A percentile compares a stretch with the other conserved stretches of the same genome.
phyloP scores from a whole-genome alignment of 2,113 vertebrate genomes.

The Camelus bactrianus region DNA sequence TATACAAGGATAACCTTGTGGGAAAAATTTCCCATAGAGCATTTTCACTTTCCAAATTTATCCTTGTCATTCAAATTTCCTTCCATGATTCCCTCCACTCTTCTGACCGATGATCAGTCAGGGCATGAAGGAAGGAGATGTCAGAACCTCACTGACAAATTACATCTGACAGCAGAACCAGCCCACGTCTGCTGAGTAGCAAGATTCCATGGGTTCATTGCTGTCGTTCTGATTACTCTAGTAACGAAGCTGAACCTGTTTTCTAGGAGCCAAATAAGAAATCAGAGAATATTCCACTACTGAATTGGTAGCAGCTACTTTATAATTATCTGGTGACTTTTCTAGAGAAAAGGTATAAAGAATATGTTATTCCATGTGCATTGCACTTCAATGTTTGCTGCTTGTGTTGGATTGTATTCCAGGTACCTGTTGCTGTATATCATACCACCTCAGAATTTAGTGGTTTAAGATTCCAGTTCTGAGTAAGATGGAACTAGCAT shows the following conservation, averaged over 20 bases:
- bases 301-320: neutral
- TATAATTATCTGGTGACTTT: conserved; percentile 22
- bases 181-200: neutral
- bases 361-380: neutral
- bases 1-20: neutral
- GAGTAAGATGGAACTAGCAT: neutral
- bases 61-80: neutral
- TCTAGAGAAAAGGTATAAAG: conserved; percentile 11
- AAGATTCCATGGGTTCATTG: neutral
- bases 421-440: neutral
- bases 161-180: neutral
- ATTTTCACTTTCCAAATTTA: conserved; percentile 9
- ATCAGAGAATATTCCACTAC: neutral
- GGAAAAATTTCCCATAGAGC: neutral
- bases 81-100: neutral
- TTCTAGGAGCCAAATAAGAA: conserved; percentile 14
- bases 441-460: neutral
- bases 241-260: neutral
- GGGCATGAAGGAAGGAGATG: conserved; percentile 14
- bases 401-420: neutral
- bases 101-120: neutral
- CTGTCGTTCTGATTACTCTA: conserved; percentile 9
- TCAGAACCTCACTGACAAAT: neutral
- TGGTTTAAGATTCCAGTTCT: neutral
- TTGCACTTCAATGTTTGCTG: neutral